These are phyloP conservation scores for Zapus hudsonius DNA, from an alignment of 2,113 vertebrate genomes.

Conservation along the genomic window DNA sequence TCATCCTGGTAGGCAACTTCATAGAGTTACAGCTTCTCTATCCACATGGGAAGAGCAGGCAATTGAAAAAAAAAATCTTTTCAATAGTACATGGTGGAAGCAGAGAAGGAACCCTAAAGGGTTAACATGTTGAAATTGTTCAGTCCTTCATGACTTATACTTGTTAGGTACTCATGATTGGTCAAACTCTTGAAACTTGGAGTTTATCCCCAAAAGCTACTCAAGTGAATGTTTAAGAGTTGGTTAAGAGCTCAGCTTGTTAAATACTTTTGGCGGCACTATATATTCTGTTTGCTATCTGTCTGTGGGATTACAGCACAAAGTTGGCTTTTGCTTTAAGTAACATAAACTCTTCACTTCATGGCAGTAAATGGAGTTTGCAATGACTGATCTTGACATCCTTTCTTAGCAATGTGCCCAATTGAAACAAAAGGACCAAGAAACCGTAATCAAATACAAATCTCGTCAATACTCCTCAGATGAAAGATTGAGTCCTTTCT, in stretches of 20 bases:
- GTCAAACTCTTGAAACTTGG: not conserved
- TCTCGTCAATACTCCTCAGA: not conserved
- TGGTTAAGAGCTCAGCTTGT: not conserved
- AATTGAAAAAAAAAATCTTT: slow-evolving; percentile 26
- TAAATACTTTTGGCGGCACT: not conserved
- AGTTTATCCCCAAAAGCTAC: not conserved
- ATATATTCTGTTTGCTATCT: not conserved
- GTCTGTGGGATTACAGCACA: not conserved
- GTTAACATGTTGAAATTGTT: not conserved
- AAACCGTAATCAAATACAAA: not conserved
- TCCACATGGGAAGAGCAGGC: not conserved
- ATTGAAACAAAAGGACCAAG: not conserved
- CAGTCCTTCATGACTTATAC: not conserved
- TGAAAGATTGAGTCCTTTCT: not conserved
- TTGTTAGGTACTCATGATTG: not conserved
- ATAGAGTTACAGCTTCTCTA: slow-evolving; percentile 20
- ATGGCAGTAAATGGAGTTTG: not conserved
- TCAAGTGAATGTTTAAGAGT: slow-evolving; percentile 8
- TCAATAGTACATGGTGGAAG: not conserved
- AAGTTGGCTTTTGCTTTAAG: slow-evolving; percentile 26
- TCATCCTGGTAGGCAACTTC: not conserved
- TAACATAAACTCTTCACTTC: not conserved
- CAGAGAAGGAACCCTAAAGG: not conserved
- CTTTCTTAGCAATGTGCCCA: not conserved
- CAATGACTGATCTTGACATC: not conserved